Conservation (phyloP, 2,888 invertebrate species). For the Listrodromus nycthemerus region DNA sequence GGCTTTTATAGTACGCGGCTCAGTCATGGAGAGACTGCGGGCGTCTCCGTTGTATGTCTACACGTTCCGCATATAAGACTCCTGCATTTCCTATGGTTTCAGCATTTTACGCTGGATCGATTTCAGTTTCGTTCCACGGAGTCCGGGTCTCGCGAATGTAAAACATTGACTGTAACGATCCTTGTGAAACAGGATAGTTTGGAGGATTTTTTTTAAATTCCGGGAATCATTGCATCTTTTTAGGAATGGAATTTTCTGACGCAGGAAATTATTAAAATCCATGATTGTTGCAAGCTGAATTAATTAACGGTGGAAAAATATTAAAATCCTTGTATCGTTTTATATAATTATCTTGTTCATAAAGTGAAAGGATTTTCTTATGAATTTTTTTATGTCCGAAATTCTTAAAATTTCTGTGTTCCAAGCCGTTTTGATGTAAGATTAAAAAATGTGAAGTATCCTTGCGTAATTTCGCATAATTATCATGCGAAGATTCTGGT, state of each 20-base stretch:
- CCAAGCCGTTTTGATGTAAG: not conserved
- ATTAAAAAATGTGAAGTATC: not conserved
- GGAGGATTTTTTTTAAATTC: not conserved
- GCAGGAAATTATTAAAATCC: too few relatives aligned
- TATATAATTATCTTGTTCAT: too few relatives aligned
- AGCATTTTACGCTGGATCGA: not conserved
- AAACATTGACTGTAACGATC: not conserved
- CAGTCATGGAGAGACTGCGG: conserved; percentile 25
- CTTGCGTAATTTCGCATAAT: too few relatives aligned
- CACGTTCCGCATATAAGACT: not conserved
- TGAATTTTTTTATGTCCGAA: not conserved
- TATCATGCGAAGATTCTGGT: not conserved
- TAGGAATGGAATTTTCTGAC: too few relatives aligned
- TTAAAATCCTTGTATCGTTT: not conserved
- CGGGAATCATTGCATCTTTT: not conserved
- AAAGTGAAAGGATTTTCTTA: too few relatives aligned
- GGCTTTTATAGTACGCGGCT: conserved; percentile 35
- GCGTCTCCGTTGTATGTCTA: not conserved
- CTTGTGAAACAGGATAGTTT: too few relatives aligned
- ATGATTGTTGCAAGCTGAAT: too few relatives aligned
- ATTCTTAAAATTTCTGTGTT: not conserved
- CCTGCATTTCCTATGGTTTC: not conserved
- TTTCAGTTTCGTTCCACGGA: not conserved
- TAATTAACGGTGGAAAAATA: too few relatives aligned
- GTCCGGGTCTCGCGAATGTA: not conserved